Evolutionary conservation across 1,140 invertebrate genomes (phyloP).

Genomic region (Aricia agestis): DNA sequence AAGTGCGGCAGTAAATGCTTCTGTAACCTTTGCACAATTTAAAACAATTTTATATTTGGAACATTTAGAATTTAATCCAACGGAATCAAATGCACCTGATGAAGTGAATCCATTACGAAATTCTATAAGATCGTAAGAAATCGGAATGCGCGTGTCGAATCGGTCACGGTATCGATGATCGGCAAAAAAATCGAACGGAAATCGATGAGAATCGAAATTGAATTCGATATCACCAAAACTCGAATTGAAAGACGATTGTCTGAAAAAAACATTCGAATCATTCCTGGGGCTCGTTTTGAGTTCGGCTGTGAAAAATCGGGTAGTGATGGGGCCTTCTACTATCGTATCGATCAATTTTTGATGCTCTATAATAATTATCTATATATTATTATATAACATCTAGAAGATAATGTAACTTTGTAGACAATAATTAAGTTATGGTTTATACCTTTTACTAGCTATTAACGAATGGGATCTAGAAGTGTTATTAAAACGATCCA

Average conservation of each 20-base stretch:
- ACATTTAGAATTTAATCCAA: constrained; percentile 13
- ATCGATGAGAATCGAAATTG: constrained; percentile 67
- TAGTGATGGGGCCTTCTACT: constrained; percentile 29
- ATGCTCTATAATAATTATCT: too few relatives aligned
- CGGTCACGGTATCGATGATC: constrained; percentile 50
- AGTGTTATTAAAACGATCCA: too few relatives aligned
- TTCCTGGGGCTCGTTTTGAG: constrained; percentile 42
- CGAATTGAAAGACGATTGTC: constrained; percentile 64
- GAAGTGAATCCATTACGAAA: constrained; percentile 23
- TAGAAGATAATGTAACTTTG: too few relatives aligned
- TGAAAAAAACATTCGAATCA: constrained; percentile 60
- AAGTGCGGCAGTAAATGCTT: too few relatives aligned
- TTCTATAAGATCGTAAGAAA: constrained; percentile 35
- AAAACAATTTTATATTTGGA: not conserved
- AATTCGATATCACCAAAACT: constrained; percentile 68
- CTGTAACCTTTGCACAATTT: too few relatives aligned
- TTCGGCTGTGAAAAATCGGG: constrained; percentile 39
- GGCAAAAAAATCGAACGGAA: constrained; percentile 56
- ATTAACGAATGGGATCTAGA: too few relatives aligned
- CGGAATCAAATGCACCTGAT: constrained; percentile 21
- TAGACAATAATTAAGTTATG: too few relatives aligned
- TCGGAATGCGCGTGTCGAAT: constrained; percentile 64
- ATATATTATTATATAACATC: too few relatives aligned
- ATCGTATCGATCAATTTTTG: too few relatives aligned
- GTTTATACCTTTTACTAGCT: too few relatives aligned